Evolutionary conservation across 2,797 vertebrate species (phyloP), one percentile per base, ranked within the genome.

Genomic region (Coendou prehensilis): DNA sequence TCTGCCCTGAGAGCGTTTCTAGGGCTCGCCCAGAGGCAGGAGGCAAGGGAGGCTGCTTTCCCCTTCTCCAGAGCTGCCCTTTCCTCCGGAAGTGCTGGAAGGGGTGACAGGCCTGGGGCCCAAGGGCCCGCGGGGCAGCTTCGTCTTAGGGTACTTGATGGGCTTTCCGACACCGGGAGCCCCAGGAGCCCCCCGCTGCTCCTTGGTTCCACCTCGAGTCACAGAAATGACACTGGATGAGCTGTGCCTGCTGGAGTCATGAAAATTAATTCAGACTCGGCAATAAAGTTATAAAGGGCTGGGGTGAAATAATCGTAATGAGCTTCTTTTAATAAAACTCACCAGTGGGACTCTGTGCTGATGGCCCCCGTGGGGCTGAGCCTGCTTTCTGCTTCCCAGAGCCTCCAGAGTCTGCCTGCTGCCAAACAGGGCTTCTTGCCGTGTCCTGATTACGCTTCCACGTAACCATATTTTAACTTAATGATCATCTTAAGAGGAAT

Each of bases 251-350:
- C 59, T 75, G 20, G 79, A 75, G 28, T 15, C 91, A 80, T 69
- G 93, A 71, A 96, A 95, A 95, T 97, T 96, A 96, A 97, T 97
- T 98, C 91, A 9, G 18, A 87, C 64, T 94, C 0, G 2, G 84
- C 97, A 97, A 97, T 95, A 93, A 98, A 95, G 73, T 91, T 95
- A 96, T 56, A 95, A 95, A 97, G 87, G 89, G 80, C 71, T 87
- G 84, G 63, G 91, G 90, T 84, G 61, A 89, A 94, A 97, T 97
- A 79, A 96, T 86, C 79, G 11, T 96, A 95, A 97, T 86, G 96
- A 95, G 96, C 88, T 63, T 85, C 96, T 98, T 97, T 98, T 97
- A 98, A 97, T 97, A 95, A 97, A 95, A 90, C 89, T 78, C 93
- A 69, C 95, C 88, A 91, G 86, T 71, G 97, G 95, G 97, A 64